Base-by-base conservation (phyloP, 2,888 invertebrate species). In the Didymodactylos carnosus region DNA sequence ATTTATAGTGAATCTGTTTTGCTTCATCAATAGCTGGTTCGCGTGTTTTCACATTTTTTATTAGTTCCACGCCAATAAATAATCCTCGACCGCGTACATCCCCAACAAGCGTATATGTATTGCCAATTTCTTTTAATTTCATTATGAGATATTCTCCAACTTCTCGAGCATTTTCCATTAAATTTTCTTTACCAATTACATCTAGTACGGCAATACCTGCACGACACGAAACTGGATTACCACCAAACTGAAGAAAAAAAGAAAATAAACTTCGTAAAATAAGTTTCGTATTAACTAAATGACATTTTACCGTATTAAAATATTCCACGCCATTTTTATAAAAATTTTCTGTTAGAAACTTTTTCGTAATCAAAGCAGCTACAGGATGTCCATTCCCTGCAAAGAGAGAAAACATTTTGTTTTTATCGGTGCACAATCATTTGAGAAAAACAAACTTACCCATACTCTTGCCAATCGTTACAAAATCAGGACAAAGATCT, bases 221-320 rank as follows among this genome's bases (percentile, higher is more conserved):
- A 0, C 95, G 94, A 82, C 95, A 95, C 0, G 95, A 94, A 0
- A 98, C 97, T 16, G 98, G 95, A 85, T 99, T 98, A 14, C 98
- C 98, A 16, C 97, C 98, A 81, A 92, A 98, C 92, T 93, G 84
- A 69, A 83, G 77, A 53, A n/a, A n/a, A n/a, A n/a, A n/a, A n/a
- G n/a, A n/a, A n/a, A n/a, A n/a, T n/a, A n/a, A 53, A 72, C 11
- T 49, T 3, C 16, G 25, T 74, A 51, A 71, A 27, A 69, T 25
- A 35, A 29, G 49, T 69, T 13, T 70, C 43, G 40, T 39, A 40
- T 27, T 41, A 70, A 16, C 75, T 25, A 41, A 39, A 75, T 11
- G 41, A 51, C 51, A 51, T 83, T 86, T 87, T 85, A 93, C 93
- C 77, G 98, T 98, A 82, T 98, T 98, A 83, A 98, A 99, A 82